phyloP scores from a whole-genome alignment of 1,140 invertebrate genomes.

The Drosophila truncata region DNA sequence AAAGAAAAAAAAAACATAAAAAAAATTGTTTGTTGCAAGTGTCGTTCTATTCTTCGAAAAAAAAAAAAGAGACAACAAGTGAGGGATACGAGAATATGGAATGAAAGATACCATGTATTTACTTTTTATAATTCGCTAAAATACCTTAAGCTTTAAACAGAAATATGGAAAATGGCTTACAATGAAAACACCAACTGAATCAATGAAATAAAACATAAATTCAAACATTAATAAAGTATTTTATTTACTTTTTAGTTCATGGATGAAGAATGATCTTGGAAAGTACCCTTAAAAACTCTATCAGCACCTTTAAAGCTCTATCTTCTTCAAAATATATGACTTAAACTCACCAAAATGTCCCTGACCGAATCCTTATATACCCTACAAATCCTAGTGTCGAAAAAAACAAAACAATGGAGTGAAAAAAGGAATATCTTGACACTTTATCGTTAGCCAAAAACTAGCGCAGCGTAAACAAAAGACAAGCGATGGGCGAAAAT shows the following conservation, averaged over 20 bases:
- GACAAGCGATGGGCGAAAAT: slow-evolving; percentile 36
- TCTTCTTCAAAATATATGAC: not conserved
- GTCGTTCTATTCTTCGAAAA: slow-evolving; percentile 29
- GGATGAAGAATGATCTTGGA: not conserved
- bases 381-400: slow-evolving; percentile 1
- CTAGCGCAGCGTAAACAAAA: slow-evolving; percentile 76
- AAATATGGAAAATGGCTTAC: no score
- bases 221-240: no score
- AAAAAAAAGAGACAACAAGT: slow-evolving; percentile 28
- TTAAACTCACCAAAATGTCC: not conserved
- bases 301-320: not conserved
- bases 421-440: slow-evolving; percentile 74
- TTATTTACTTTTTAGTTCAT: no score
- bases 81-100: not conserved
- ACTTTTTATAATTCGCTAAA: not conserved
- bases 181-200: no score
- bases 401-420: slow-evolving; percentile 54
- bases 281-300: not conserved
- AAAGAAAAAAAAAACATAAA: slow-evolving; percentile 8
- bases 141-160: not conserved
- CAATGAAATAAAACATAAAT: no score
- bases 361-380: slow-evolving; percentile 4
- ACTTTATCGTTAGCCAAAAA: slow-evolving; percentile 84
- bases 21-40: slow-evolving; percentile 67
- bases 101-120: not conserved